Base-by-base conservation (phyloP, 2,113 vertebrate species). In the Cochlearius cochlearius region DNA sequence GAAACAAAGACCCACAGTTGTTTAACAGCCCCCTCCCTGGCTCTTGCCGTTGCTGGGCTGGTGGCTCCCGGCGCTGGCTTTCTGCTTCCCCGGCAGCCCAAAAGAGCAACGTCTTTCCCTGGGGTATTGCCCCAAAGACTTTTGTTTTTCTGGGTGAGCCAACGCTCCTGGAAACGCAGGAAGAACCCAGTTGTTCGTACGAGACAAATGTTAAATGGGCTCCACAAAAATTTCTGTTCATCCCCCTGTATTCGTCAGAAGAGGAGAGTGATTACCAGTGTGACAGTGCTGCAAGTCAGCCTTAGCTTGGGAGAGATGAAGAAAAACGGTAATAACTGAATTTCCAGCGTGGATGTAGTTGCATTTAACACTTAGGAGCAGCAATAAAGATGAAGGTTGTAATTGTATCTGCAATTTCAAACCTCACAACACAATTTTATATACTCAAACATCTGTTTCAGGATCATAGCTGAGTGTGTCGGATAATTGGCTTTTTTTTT, bases 371-470 rank as follows among this genome's bases (percentile, higher is more conserved):
- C 96, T 97, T 96, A 94, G 5, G 94, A 95, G 94, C 39, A 93
- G 93, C 94, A 77, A 59, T 98, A 94, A 98, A 97, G 88, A 95
- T 73, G 82, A 96, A 97, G 86, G 64, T 74, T 97, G 95, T 96
- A 92, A 97, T 93, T 82, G 93, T 81, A 85, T 87, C 88, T 73
- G 92, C 88, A 83, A 41, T 96, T 97, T 86, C 91, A 81, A 93
- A 90, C 82, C 92, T 92, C 86, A 76, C 60, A 71, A 80, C 56
- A 15, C 95, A 29, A 90, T 97, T 97, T 97, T 82, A 90, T 89
- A 68, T 38, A 19, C 49, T 92, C 81, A 82, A 97, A 95, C 98
- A 97, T 97, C 97, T 98, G 97, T 69, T 97, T 97, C 82, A 90
- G 96, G 86, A 96, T 95, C 86, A 30, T 36, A 92, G 95, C 94